Evolutionary conservation across 2,113 vertebrate species (phyloP), one percentile per base, ranked within the genome.

Genomic region (Peromyscus leucopus): DNA sequence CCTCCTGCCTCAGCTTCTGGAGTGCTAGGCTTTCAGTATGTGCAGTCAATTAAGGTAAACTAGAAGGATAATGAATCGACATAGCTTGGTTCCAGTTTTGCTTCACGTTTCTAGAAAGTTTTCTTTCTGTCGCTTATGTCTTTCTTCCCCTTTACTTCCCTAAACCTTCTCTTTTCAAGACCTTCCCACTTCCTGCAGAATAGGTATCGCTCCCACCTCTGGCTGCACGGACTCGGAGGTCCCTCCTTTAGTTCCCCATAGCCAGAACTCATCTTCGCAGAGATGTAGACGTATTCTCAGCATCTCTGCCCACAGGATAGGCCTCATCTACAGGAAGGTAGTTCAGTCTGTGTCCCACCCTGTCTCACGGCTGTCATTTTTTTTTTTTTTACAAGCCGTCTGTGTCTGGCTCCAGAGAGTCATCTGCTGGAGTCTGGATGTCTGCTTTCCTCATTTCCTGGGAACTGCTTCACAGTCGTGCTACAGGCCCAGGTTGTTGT

Each of bases 401-500:
- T 76, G 36, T 36, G 31, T 65, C 57, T 51, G 78, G n/a, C 46
- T 83, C 19, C 71, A 16, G n/a, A 71, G 33, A 69, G 4, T 69
- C 31, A 36, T 16, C 5, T 71, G 67, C 67, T 71, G 33, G 31
- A 48, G 67, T 95, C 79, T 72, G 42, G 80, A 51, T 55, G 55
- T 91, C 86, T 84, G n/a, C 76, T 91, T 88, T 76, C 33, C 42
- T 71, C 33, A 33, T 89, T 36, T 95, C 67, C 48, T 42, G 24
- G 31, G 85, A 89, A 72, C 17, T 3, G 21, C 78, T 90, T 90
- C 36, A 12, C 19, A 46, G 46, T 76, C 8, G 42, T 57, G n/a
- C 21, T 93, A 12, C 36, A 36, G 28, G n/a, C 39, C 46, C 55
- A 57, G 15, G 42, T 10, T n/a, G 42, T 31, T 88, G 33, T 22